Evolutionary conservation across 2,888 invertebrate species (phyloP), one percentile per base, ranked within the genome.

Genomic region (Agrilus mali): DNA sequence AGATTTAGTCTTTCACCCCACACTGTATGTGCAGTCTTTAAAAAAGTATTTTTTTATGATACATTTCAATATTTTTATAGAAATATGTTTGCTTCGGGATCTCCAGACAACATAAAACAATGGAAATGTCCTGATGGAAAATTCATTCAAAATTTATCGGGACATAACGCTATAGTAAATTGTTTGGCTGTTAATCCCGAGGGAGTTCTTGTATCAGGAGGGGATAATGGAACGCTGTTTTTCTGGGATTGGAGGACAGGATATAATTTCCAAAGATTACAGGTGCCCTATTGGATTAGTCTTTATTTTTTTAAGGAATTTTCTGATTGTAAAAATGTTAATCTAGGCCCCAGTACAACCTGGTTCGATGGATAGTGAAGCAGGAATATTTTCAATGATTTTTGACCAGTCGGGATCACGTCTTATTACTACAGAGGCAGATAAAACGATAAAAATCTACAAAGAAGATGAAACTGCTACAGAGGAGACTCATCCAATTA

Each of bases 241-340:
- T 86, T 90, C 58, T 98, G 97, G 97, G 98, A 98, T 65, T 98
- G 97, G 97, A 77, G 90, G 57, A 96, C 96, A 0, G 98, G 97
- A 0, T 97, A 97, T 61, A 98, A 98, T 70, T 99, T 97, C 72
- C 98, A 99, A 68, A 73, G 89, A 45, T 69, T 87, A 47, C 86
- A 87, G 71, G 82, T 36, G 17, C 17, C 16, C 6, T 5, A 7
- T 33, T 7, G 3, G 8, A 13, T 35, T 35, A 35, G n/a, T 1
- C 2, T 16, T 4, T 35, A 2, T 34, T 6, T 16, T 35, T 15
- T 15, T 13, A n/a, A 7, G 4, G 7, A 40, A 32, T 40, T 27
- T 15, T 15, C 43, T 22, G 38, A 33, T 35, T 13, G 8, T n/a
- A 2, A 4, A 10, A 35, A n/a, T 13, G 13, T 35, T 13, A 7